Percentiles rank a stretch among this genome's conserved stretches.
Conservation (phyloP, 2,888 invertebrate species). For the Plebejus argus region DNA sequence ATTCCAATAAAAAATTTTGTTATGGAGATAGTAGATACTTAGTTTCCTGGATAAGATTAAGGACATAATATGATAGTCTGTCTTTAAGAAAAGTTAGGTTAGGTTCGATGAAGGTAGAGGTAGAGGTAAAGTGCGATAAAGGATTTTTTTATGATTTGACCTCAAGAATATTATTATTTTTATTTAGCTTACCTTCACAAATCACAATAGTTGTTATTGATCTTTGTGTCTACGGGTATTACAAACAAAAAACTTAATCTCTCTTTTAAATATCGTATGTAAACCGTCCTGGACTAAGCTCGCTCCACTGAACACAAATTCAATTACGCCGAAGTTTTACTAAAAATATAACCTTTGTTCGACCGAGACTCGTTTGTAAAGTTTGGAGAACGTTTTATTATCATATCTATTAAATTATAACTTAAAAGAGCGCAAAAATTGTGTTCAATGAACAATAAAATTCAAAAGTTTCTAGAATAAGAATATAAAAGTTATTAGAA, state of each 20-base stretch:
- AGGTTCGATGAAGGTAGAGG: too few species aligned
- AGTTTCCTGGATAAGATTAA: too few species aligned
- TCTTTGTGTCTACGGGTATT: neutral
- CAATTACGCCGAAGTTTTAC: conserved; percentile 1
- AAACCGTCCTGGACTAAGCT: neutral
- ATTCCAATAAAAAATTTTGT: too few species aligned
- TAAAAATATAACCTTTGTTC: conserved; percentile 15
- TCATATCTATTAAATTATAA: neutral
- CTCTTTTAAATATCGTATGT: neutral
- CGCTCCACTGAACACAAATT: conserved; percentile 12
- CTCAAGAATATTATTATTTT: too few species aligned
- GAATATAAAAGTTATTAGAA: neutral
- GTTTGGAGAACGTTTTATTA: neutral
- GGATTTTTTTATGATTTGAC: too few species aligned
- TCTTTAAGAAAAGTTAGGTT: too few species aligned
- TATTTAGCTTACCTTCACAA: too few species aligned
- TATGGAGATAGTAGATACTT: too few species aligned
- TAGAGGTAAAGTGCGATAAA: too few species aligned
- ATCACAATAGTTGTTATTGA: neutral
- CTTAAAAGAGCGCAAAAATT: neutral
- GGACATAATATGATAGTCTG: too few species aligned
- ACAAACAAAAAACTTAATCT: conserved; percentile 9
- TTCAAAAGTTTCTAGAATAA: neutral
- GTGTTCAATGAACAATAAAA: neutral
- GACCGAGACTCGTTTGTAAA: neutral